Base-by-base conservation (phyloP, 2,113 vertebrate genomes). In the Chascanopsetta lugubris region DNA sequence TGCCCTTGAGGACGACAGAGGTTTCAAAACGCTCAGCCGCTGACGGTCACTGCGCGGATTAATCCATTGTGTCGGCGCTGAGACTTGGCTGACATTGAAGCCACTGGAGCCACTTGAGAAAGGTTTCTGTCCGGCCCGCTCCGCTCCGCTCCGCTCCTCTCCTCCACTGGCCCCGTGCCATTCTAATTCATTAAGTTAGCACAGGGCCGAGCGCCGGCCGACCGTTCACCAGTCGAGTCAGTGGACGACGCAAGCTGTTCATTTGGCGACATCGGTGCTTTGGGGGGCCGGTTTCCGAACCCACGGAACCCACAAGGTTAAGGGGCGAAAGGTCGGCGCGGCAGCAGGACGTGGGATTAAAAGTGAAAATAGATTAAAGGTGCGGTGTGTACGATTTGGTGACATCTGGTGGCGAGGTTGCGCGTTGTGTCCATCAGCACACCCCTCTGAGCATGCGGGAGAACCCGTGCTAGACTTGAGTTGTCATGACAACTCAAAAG, bases 141-240 rank as follows among this genome's bases (percentile, higher is more conserved):
- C n/a, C n/a, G n/a, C n/a, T n/a, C n/a, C n/a, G n/a, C n/a, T 62
- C n/a, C 56, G 57, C 26, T 20, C 38, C 4, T 59, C 6, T 68
- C 42, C 32, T 32, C 68, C 13, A 75, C 65, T 83, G 87, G 75
- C 72, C 50, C 36, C 13, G 36, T 32, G 74, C 82, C 81, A 53
- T 71, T 57, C 82, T 85, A 80, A 90, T 92, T 84, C 63, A 89
- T 87, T 87, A 85, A 55, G 75, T 71, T 17, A 51, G 47, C 48
- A 59, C 53, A 49, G 50, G 59, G 22, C 24, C 8, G 21, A 43
- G 27, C 40, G 30, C 6, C 17, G 38, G 26, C n/a, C 60, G 62
- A 82, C 73, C 54, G 61, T 61, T 81, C 66, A 78, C 53, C 32
- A 53, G 53, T 45, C 43, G 32, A 48, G 50, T 49, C 63, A 64